A percentile compares a stretch with the other conserved stretches of the same genome.
These are phyloP conservation scores for Nysson spinosus DNA, from an alignment of 2,888 invertebrate genomes.

Conservation along the genomic window DNA sequence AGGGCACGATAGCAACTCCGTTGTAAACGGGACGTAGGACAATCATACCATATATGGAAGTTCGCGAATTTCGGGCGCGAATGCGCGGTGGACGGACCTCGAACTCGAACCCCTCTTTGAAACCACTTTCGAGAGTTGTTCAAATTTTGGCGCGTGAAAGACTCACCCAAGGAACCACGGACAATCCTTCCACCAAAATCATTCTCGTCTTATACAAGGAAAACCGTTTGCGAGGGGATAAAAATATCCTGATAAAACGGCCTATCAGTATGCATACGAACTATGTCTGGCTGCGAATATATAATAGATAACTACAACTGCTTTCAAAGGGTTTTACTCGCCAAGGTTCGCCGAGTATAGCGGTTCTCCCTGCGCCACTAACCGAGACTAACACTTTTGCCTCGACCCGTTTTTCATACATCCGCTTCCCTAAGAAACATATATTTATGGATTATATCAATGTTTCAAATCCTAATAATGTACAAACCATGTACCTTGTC, in stretches of 20 bases:
- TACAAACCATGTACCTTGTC: too few relatives aligned
- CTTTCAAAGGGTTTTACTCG: constrained; percentile 36
- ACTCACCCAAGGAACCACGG: constrained; percentile 15
- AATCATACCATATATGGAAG: constrained; percentile 45
- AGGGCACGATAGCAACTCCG: background rate
- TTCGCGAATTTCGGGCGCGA: constrained; percentile 39
- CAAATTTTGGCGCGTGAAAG: constrained; percentile 46
- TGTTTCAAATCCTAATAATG: too few relatives aligned
- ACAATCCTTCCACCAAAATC: constrained; percentile 11
- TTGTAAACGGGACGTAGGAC: background rate
- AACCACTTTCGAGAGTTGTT: constrained; percentile 23
- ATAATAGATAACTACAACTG: constrained; percentile 27
- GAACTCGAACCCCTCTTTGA: constrained; percentile 13
- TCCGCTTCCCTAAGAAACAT: background rate
- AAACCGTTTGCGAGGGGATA: background rate
- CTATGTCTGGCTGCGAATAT: constrained; percentile 49
- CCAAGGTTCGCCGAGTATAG: constrained; percentile 43
- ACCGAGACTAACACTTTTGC: constrained; percentile 11
- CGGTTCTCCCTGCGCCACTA: constrained; percentile 13
- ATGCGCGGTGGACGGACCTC: constrained; percentile 30
- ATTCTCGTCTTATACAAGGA: background rate
- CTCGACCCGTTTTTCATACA: background rate
- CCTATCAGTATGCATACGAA: constrained; percentile 38
- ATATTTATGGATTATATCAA: too few relatives aligned
- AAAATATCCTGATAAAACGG: constrained; percentile 39